A percentile compares a stretch with the other conserved stretches of the same genome.
phyloP scores from a whole-genome alignment of 2,113 vertebrate genomes.

The Trogon melanurus region DNA sequence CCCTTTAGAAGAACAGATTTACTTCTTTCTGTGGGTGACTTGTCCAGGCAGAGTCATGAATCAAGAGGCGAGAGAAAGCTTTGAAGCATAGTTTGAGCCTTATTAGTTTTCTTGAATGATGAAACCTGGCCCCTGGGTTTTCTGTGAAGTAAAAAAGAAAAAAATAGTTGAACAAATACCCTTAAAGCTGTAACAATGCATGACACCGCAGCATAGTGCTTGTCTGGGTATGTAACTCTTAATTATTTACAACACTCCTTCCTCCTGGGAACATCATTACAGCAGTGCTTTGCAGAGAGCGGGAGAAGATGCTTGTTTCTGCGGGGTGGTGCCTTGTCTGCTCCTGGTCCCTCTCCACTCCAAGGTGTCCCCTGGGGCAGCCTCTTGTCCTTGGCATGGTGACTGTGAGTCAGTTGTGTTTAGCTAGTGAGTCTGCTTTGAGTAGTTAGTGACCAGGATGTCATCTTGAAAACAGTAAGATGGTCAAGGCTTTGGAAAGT shows the following conservation, averaged over 20 bases:
- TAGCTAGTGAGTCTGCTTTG: not conserved
- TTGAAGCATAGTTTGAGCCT: not conserved
- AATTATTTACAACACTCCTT: not conserved
- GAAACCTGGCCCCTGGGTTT: not conserved
- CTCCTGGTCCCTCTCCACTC: not conserved
- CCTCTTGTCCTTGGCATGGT: accelerated
- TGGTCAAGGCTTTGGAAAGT: not conserved
- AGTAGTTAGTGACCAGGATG: not conserved
- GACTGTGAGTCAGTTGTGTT: not conserved
- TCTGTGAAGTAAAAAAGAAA: not conserved
- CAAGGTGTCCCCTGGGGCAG: not conserved
- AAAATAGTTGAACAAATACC: not conserved
- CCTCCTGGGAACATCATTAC: not conserved
- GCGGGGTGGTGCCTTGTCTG: not conserved
- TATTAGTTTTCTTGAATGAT: not conserved
- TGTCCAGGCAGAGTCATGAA: not conserved
- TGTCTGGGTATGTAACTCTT: not conserved
- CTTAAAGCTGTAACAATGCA: not conserved
- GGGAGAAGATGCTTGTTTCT: not conserved
- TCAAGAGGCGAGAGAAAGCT: not conserved
- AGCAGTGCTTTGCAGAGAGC: not conserved
- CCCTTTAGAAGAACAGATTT: not conserved
- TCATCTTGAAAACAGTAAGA: not conserved
- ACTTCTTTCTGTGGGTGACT: not conserved
- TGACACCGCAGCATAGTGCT: not conserved